phyloP scores from a whole-genome alignment of 2,113 vertebrate species.

The Coptodon bakossiorum region DNA sequence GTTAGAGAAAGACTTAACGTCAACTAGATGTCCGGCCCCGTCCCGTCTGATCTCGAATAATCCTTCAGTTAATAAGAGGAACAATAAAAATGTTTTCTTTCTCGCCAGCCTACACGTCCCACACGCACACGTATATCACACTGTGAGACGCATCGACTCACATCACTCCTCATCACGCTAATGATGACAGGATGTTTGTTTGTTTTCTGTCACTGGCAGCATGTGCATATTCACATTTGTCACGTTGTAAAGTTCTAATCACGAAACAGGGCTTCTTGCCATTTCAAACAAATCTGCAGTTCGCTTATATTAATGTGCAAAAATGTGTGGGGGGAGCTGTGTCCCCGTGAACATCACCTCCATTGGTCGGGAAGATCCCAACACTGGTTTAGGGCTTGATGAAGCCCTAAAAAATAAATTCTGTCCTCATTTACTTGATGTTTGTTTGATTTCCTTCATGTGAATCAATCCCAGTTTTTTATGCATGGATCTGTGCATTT shows the following conservation, averaged over 20 bases:
- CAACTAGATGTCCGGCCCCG: constrained; percentile 52
- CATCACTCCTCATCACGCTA: not conserved
- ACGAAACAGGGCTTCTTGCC: not conserved
- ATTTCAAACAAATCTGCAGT: not conserved
- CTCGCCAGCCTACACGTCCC: not conserved
- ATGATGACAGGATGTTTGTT: constrained; percentile 3
- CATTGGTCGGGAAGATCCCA: not conserved
- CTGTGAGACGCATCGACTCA: not conserved
- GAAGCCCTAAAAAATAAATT: not conserved
- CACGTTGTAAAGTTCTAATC: not conserved
- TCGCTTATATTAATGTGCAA: not conserved
- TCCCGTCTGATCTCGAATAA: constrained; percentile 39
- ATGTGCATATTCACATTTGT: not conserved
- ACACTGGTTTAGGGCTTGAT: not conserved
- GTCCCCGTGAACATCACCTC: not conserved
- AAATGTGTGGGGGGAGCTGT: not conserved
- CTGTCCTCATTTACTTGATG: not conserved
- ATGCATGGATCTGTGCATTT: constrained; percentile 7
- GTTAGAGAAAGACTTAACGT: constrained; percentile 56
- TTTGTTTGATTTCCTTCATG: not conserved
- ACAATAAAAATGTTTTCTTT: constrained; percentile 24
- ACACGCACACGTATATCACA: constrained; percentile 1
- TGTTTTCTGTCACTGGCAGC: constrained; percentile 20
- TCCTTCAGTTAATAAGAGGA: constrained; percentile 38
- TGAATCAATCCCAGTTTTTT: not conserved